Conservation (phyloP, 2,113 vertebrate species). For the Stegostoma tigrinum region DNA sequence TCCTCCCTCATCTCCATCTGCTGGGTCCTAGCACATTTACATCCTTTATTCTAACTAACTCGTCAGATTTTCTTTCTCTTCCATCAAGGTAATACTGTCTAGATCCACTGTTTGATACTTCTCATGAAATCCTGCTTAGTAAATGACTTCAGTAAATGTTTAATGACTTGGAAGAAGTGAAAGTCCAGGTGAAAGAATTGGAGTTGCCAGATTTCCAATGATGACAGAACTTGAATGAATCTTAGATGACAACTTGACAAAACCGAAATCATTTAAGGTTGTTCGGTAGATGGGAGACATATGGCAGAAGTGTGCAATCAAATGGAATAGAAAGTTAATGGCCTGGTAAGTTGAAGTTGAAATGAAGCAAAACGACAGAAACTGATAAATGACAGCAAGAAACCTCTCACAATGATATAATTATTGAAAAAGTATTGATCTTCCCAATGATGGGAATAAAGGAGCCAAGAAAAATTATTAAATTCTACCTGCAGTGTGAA, state of each 20-base stretch:
- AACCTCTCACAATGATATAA: not conserved
- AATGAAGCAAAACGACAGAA: not conserved
- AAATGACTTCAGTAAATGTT: not conserved
- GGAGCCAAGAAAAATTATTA: not conserved
- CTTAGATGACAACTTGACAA: not conserved
- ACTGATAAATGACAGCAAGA: not conserved
- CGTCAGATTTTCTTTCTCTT: not conserved
- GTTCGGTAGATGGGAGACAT: not conserved
- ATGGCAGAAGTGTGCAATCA: not conserved
- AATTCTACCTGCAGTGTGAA: not conserved
- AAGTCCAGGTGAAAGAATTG: not conserved
- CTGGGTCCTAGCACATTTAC: not conserved
- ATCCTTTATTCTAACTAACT: not conserved
- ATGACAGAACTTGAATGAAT: not conserved
- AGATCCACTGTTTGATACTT: not conserved
- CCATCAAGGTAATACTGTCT: not conserved
- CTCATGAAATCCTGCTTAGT: not conserved
- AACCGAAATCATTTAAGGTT: not conserved
- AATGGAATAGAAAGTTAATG: not conserved
- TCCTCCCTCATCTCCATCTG: not conserved
- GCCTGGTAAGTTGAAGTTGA: not conserved
- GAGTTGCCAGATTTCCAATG: not conserved
- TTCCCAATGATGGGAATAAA: not conserved
- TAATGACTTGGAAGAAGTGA: not conserved
- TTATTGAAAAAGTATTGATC: not conserved